Conservation (phyloP, 2,888 invertebrate genomes). For the Aquatica leii region DNA sequence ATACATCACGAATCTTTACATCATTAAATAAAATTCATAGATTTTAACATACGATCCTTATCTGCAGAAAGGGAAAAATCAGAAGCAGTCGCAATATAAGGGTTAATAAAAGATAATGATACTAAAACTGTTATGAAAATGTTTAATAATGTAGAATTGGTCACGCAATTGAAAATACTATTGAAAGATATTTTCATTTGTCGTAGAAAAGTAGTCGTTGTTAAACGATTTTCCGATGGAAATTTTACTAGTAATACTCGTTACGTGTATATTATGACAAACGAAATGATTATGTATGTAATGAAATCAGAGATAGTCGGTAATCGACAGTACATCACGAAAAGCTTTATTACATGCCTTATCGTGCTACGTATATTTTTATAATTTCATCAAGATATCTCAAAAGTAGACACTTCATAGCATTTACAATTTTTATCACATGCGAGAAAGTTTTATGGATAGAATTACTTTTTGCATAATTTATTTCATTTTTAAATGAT, state of each 20-base stretch:
- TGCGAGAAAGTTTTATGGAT: background rate
- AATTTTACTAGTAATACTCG: slow-evolving; percentile 18
- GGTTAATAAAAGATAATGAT: slow-evolving; percentile 38
- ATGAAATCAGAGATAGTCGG: slow-evolving; percentile 25
- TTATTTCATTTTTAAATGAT: too few species aligned
- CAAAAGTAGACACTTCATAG: slow-evolving; percentile 12
- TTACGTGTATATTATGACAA: slow-evolving; percentile 23
- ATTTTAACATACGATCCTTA: slow-evolving; percentile 21
- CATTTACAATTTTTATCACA: slow-evolving; percentile 10
- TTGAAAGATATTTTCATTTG: slow-evolving; percentile 20
- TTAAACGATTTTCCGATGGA: slow-evolving; percentile 8
- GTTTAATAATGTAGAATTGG: slow-evolving; percentile 44
- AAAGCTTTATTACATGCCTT: slow-evolving; percentile 15
- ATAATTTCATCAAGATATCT: slow-evolving; percentile 12
- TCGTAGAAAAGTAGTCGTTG: slow-evolving; percentile 9
- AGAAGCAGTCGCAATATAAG: slow-evolving; percentile 33
- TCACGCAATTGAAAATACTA: slow-evolving; percentile 38
- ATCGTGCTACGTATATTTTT: slow-evolving; percentile 11
- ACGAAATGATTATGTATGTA: slow-evolving; percentile 22
- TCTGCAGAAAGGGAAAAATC: slow-evolving; percentile 29
- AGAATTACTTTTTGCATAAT: too few species aligned
- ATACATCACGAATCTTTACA: slow-evolving; percentile 10
- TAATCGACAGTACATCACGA: slow-evolving; percentile 15
- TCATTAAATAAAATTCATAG: slow-evolving; percentile 24
- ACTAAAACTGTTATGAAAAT: slow-evolving; percentile 39